These are phyloP conservation scores for Phyllotreta cruciferae DNA, from an alignment of 2,888 invertebrate genomes.

Conservation along the genomic window DNA sequence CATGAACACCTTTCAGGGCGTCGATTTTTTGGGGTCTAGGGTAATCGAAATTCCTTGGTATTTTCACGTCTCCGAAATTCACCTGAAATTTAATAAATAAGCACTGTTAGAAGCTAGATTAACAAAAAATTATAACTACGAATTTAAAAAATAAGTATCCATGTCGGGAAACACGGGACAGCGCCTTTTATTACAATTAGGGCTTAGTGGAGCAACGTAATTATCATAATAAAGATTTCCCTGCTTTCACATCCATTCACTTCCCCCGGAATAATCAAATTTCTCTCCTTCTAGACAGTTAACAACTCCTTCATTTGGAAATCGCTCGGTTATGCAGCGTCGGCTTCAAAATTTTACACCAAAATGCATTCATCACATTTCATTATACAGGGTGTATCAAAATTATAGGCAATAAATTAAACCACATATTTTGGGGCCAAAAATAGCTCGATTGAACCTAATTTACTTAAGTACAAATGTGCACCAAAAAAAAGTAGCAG, in stretches of 20 bases:
- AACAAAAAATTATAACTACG: neutral
- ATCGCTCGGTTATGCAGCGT: slow-evolving; percentile 4
- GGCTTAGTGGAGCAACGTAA: slow-evolving; percentile 16
- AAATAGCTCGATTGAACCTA: too few relatives aligned
- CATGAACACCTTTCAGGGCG: slow-evolving; percentile 80
- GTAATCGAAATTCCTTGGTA: slow-evolving; percentile 79
- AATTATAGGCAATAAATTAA: too few relatives aligned
- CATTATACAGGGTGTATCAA: too few relatives aligned
- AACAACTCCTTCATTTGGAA: slow-evolving; percentile 13
- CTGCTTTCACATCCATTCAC: slow-evolving; percentile 15
- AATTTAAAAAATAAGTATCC: slow-evolving; percentile 3
- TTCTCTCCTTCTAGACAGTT: slow-evolving; percentile 19
- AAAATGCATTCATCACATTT: neutral
- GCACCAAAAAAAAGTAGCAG: too few relatives aligned
- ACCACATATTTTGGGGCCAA: too few relatives aligned
- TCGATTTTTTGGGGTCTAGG: slow-evolving; percentile 85
- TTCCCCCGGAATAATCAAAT: slow-evolving; percentile 18
- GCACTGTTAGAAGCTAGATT: neutral
- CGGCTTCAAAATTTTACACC: neutral
- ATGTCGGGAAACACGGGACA: slow-evolving; percentile 8
- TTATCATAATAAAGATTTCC: slow-evolving; percentile 24
- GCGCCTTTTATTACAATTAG: slow-evolving; percentile 13
- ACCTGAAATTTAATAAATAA: slow-evolving; percentile 64
- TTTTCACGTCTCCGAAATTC: slow-evolving; percentile 87
- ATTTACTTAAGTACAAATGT: too few relatives aligned